Percentiles rank a stretch among this genome's conserved stretches.
These are phyloP conservation scores for Loris lydekkerianus DNA, from an alignment of 2,797 vertebrate genomes.

Conservation along the genomic window DNA sequence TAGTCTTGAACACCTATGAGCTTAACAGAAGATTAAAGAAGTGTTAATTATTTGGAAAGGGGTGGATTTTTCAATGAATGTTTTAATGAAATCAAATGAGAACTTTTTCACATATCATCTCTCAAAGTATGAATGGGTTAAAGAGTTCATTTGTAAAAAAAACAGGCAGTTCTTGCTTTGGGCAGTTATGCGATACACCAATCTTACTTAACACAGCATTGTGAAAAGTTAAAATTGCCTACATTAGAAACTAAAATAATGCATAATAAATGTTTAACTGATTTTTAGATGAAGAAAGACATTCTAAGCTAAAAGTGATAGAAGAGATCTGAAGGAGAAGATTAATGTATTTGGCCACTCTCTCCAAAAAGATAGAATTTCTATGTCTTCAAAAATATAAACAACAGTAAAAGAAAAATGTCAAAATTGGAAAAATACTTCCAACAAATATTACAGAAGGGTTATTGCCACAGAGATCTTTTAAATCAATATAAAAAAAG, in stretches of 20 bases:
- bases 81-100: slow-evolving; percentile 10
- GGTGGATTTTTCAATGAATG: not conserved
- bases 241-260: slow-evolving; percentile 9
- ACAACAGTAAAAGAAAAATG: not conserved
- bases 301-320: not conserved
- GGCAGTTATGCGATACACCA: not conserved
- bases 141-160: slow-evolving; percentile 33
- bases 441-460: not conserved
- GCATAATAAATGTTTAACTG: not conserved
- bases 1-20: not conserved
- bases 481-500: not conserved
- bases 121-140: not conserved
- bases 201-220: slow-evolving; percentile 6
- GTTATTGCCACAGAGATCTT: not conserved
- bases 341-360: not conserved
- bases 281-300: slow-evolving; percentile 30
- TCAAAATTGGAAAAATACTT: slow-evolving; percentile 6
- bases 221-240: slow-evolving; percentile 4
- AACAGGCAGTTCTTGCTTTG: slow-evolving; percentile 5
- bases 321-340: not conserved
- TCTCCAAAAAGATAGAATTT: slow-evolving; percentile 7
- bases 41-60: slow-evolving; percentile 11
- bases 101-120: not conserved
- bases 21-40: slow-evolving; percentile 32
- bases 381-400: slow-evolving; percentile 18